Evolutionary conservation across 2,888 invertebrate genomes (phyloP).

Genomic region (Zhengitettix transpicula): DNA sequence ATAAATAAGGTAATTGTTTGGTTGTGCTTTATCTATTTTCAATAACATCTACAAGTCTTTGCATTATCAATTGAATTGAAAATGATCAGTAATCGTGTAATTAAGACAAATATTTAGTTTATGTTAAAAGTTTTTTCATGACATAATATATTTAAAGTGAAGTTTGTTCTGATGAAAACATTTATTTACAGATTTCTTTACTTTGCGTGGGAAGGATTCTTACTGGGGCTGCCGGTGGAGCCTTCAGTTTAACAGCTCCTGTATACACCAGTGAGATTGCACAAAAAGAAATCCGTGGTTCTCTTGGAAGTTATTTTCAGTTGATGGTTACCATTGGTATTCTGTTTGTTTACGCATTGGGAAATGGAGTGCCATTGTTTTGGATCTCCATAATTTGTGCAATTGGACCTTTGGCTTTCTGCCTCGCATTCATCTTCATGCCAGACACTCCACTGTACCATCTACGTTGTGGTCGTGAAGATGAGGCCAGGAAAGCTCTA

Average conservation of each 20-base stretch:
- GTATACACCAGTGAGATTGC: slow-evolving; percentile 77
- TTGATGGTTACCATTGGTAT: slow-evolving; percentile 73
- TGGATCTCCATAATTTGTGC: slow-evolving; percentile 47
- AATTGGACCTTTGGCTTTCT: slow-evolving; percentile 49
- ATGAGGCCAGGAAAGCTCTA: slow-evolving; percentile 51
- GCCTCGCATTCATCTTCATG: slow-evolving; percentile 57
- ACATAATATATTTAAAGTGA: no score
- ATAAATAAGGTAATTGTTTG: no score
- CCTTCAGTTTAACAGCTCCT: slow-evolving; percentile 69
- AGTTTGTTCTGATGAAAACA: neutral
- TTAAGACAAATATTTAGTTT: no score
- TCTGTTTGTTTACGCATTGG: slow-evolving; percentile 55
- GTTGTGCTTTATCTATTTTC: no score
- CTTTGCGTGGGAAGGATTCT: slow-evolving; percentile 49
- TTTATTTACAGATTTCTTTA: slow-evolving; percentile 28
- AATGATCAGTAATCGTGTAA: no score
- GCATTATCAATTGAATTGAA: no score
- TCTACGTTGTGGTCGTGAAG: slow-evolving; percentile 21
- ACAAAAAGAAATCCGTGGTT: slow-evolving; percentile 65
- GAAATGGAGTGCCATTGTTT: slow-evolving; percentile 37
- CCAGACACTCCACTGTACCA: slow-evolving; percentile 66
- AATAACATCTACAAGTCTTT: no score
- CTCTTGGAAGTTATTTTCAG: slow-evolving; percentile 75
- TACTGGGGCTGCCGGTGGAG: slow-evolving; percentile 58
- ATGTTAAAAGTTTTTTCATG: no score